A percentile compares a stretch with the other conserved stretches of the same genome.
Conservation (phyloP, 2,888 invertebrate genomes). For the Gymnoscelis rufifasciata region DNA sequence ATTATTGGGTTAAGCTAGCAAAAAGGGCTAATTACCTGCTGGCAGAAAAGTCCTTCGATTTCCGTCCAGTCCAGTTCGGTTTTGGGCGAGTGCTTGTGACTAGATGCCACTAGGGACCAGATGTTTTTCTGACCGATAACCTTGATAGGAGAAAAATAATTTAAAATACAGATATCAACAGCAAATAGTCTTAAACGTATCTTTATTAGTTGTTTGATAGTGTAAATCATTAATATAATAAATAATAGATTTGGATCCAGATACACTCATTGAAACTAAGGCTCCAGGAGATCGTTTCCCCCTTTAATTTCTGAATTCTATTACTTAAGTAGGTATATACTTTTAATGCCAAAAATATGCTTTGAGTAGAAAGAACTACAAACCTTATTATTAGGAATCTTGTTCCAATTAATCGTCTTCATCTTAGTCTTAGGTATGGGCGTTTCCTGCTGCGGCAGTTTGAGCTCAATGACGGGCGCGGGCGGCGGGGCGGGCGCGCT, state of each 20-base stretch:
- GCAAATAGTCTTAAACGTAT: too few relatives aligned
- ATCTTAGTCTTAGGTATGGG: conserved; percentile 97
- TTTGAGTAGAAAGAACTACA: too few relatives aligned
- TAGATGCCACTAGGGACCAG: conserved; percentile 93
- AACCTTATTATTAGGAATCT: conserved; percentile 95
- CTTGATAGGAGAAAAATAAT: conserved; percentile 56
- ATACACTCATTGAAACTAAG: too few relatives aligned
- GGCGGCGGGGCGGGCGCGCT: conserved; percentile 61
- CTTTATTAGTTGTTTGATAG: too few relatives aligned
- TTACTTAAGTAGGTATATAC: too few relatives aligned
- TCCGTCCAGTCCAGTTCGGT: conserved; percentile 94
- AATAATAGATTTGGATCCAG: too few relatives aligned
- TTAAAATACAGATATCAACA: too few relatives aligned
- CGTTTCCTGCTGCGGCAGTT: conserved; percentile 93
- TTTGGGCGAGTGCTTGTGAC: conserved; percentile 90
- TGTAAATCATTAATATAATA: too few relatives aligned
- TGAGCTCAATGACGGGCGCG: conserved; percentile 56
- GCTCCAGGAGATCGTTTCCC: too few relatives aligned
- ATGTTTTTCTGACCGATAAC: conserved; percentile 94
- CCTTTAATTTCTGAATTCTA: too few relatives aligned
- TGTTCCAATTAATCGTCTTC: conserved; percentile 99
- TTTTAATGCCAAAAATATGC: too few relatives aligned
- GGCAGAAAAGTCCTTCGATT: conserved; percentile 96
- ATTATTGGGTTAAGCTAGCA: too few relatives aligned
- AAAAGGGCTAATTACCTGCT: conserved; percentile 81